These are phyloP conservation scores for pig (Sus scrofa) DNA, from an alignment of 2,113 vertebrate species.

Conservation along the genomic window DNA sequence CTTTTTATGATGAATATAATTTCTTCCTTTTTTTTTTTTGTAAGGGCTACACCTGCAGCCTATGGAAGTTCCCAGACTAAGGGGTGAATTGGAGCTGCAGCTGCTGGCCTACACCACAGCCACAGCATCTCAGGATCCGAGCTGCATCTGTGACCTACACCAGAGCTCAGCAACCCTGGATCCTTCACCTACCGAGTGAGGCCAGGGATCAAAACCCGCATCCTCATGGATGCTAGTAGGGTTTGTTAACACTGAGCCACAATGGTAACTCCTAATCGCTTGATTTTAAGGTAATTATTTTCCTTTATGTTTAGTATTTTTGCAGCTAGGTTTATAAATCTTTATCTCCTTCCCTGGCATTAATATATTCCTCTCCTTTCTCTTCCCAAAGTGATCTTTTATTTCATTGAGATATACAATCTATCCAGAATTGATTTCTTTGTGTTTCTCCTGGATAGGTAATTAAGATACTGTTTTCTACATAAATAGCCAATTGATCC, in stretches of 20 bases:
- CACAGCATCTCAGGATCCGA: too few species aligned
- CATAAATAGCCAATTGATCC: not conserved
- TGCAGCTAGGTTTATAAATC: not conserved
- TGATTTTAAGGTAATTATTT: not conserved
- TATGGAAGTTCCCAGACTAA: too few species aligned
- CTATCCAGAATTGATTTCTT: not conserved
- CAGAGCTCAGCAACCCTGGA: too few species aligned
- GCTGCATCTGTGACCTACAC: too few species aligned
- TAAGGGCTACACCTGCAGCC: too few species aligned
- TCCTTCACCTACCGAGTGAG: too few species aligned
- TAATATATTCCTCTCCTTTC: not conserved
- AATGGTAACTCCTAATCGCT: not conserved
- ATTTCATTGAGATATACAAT: not conserved
- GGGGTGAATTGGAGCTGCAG: too few species aligned
- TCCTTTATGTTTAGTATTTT: not conserved
- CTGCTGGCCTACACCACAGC: too few species aligned
- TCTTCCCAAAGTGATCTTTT: not conserved
- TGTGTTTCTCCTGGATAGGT: not conserved
- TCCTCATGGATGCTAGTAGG: too few species aligned
- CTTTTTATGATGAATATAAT: not conserved
- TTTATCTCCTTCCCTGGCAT: not conserved
- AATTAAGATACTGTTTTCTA: not conserved
- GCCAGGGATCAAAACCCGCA: too few species aligned
- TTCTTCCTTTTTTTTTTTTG: not conserved
- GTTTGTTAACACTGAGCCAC: too few species aligned